Percentiles rank a stretch among this genome's conserved stretches.
These are phyloP conservation scores for Coreius guichenoti DNA, from an alignment of 2,797 vertebrate genomes.

Conservation along the genomic window DNA sequence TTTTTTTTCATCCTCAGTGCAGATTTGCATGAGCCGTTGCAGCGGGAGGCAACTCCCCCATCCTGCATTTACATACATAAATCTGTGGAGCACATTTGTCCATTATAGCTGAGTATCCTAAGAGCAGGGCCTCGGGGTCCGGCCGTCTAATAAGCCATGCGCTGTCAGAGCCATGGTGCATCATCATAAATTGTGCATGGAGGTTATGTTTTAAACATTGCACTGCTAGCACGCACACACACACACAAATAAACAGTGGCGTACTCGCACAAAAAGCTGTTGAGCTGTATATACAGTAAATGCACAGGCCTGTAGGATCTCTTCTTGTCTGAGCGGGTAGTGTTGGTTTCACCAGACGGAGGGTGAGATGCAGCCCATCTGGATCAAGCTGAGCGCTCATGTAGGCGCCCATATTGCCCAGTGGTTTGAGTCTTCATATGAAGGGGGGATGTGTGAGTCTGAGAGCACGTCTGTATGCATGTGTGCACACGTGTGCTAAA, in stretches of 20 bases:
- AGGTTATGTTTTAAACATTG: slow-evolving; percentile 74
- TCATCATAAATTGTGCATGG: slow-evolving; percentile 67
- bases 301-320: not conserved
- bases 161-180: slow-evolving; percentile 60
- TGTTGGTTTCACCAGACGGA: slow-evolving; percentile 11
- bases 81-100: slow-evolving; percentile 73
- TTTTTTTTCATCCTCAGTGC: slow-evolving; percentile 50
- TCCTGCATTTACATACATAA: slow-evolving; percentile 76
- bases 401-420: slow-evolving; percentile 33
- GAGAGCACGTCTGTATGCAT: slow-evolving; percentile 44
- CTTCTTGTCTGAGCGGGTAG: not conserved
- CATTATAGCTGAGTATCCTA: slow-evolving; percentile 69
- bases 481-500: slow-evolving; percentile 23
- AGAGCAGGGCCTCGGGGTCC: slow-evolving; percentile 71
- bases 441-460: slow-evolving; percentile 46
- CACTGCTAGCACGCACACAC: slow-evolving; percentile 20
- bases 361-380: slow-evolving; percentile 36
- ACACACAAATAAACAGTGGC: slow-evolving; percentile 38
- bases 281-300: slow-evolving; percentile 11
- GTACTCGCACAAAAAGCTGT: slow-evolving; percentile 18
- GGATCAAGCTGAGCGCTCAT: slow-evolving; percentile 36
- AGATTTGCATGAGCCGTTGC: slow-evolving; percentile 50
- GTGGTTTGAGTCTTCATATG: slow-evolving; percentile 37
- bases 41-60: slow-evolving; percentile 35
- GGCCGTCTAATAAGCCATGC: slow-evolving; percentile 65